phyloP scores from a whole-genome alignment of 2,797 vertebrate species.

The Hoplostethus mediterraneus region DNA sequence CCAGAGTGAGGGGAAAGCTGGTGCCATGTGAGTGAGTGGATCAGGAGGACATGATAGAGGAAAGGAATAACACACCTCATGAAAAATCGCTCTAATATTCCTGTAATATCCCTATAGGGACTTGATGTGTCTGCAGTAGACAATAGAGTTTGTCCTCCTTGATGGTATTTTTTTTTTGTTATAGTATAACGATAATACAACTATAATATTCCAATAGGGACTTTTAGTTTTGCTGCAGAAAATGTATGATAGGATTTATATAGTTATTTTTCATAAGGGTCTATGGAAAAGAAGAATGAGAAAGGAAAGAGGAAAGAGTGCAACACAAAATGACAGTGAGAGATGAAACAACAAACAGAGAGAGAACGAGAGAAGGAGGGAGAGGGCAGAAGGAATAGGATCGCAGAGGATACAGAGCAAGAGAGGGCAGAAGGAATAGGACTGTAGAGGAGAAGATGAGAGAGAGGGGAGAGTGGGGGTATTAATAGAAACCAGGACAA shows the following conservation, averaged over 20 bases:
- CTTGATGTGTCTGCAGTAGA: no score
- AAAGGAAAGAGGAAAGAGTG: conserved; percentile 16
- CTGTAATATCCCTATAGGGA: no score
- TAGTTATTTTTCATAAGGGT: neutral
- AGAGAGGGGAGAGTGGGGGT: conserved; percentile 34
- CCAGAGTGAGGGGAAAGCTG: conserved; percentile 39
- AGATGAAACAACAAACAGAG: neutral
- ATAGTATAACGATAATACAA: neutral
- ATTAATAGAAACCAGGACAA: conserved; percentile 79
- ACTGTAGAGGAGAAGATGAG: conserved; percentile 31
- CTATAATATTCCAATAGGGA: neutral
- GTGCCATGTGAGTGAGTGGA: conserved; percentile 37
- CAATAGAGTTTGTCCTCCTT: no score
- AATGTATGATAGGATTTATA: neutral
- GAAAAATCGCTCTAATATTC: neutral
- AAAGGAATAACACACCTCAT: neutral
- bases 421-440: conserved; percentile 53
- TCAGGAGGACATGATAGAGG: neutral
- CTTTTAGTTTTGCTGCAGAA: neutral
- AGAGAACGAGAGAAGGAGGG: neutral
- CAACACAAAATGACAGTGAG: neutral
- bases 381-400: conserved; percentile 37
- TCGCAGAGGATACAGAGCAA: conserved; percentile 37
- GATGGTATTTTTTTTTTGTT: no score
- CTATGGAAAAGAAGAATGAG: conserved; percentile 16